These are phyloP conservation scores for Pelosia muscerda DNA, from an alignment of 2,888 invertebrate genomes.

Conservation along the genomic window DNA sequence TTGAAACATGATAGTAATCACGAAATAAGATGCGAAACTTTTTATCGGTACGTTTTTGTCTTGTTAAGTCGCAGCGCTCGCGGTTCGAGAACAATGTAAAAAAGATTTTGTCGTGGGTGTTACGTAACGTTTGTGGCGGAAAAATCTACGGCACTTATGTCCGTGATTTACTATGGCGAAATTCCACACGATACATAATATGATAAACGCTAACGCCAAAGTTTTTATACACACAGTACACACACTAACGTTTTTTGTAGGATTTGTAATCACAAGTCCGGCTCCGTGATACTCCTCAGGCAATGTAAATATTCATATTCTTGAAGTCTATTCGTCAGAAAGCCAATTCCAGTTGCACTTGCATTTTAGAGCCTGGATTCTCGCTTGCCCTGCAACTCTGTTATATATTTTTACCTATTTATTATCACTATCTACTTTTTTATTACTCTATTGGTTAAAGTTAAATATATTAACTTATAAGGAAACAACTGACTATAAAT, in stretches of 20 bases:
- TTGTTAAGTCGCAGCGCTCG: slow-evolving; percentile 41
- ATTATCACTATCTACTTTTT: too few species aligned
- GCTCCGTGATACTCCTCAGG: too few species aligned
- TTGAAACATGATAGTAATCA: slow-evolving; percentile 70
- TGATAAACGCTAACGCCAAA: background rate
- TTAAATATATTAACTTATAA: too few species aligned
- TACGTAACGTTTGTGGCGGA: slow-evolving; percentile 41
- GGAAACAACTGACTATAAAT: too few species aligned
- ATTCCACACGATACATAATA: background rate
- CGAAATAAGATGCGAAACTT: slow-evolving; percentile 72
- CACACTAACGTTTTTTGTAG: background rate
- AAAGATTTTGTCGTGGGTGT: slow-evolving; percentile 47
- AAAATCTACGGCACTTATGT: slow-evolving; percentile 38
- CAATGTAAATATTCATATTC: too few species aligned
- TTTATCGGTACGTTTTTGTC: slow-evolving; percentile 66
- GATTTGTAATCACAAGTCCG: too few species aligned
- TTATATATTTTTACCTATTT: too few species aligned
- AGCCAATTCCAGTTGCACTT: too few species aligned
- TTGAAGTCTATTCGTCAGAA: too few species aligned
- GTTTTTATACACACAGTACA: background rate
- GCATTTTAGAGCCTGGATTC: too few species aligned
- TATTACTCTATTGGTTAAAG: too few species aligned
- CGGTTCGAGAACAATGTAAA: slow-evolving; percentile 58
- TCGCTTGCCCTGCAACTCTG: too few species aligned
- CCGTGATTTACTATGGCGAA: slow-evolving; percentile 23